phyloP scores from a whole-genome alignment of 2,888 invertebrate species.

The Drosophila kanekoi region DNA sequence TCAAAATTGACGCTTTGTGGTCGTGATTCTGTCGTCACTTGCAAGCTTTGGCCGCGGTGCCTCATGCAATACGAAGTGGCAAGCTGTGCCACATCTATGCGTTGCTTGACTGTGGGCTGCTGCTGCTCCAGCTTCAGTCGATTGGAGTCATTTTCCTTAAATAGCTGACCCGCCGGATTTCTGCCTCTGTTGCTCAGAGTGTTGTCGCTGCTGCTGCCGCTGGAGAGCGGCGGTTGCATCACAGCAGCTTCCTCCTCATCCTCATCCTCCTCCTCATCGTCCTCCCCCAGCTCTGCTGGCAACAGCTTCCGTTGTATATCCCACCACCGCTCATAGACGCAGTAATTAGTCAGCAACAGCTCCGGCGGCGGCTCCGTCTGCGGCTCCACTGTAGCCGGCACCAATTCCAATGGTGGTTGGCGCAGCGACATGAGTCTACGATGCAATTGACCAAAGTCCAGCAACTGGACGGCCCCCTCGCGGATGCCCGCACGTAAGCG shows the following conservation, averaged over 20 bases:
- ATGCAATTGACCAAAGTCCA: slow-evolving; percentile 10
- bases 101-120: not conserved
- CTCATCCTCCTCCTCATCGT: not conserved
- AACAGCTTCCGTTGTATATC: not conserved
- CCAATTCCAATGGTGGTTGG: not conserved
- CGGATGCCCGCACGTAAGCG: slow-evolving; percentile 1
- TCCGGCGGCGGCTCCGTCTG: not conserved
- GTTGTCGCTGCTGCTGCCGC: slow-evolving; percentile 14
- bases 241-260: too few species aligned
- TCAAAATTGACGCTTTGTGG: too few species aligned
- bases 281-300: slow-evolving; percentile 85
- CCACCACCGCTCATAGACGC: slow-evolving; percentile 83
- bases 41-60: not conserved
- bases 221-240: slow-evolving; percentile 75
- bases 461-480: not conserved
- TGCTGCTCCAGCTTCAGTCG: too few species aligned
- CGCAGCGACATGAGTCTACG: not conserved
- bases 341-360: slow-evolving; percentile 84
- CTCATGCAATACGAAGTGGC: too few species aligned
- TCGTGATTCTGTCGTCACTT: too few species aligned
- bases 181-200: not conserved
- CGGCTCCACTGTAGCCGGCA: not conserved
- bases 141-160: too few species aligned
- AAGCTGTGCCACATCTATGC: too few species aligned
- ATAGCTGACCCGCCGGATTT: too few species aligned